phyloP scores from a whole-genome alignment of 2,888 invertebrate species.

The Fabriciana adippe region DNA sequence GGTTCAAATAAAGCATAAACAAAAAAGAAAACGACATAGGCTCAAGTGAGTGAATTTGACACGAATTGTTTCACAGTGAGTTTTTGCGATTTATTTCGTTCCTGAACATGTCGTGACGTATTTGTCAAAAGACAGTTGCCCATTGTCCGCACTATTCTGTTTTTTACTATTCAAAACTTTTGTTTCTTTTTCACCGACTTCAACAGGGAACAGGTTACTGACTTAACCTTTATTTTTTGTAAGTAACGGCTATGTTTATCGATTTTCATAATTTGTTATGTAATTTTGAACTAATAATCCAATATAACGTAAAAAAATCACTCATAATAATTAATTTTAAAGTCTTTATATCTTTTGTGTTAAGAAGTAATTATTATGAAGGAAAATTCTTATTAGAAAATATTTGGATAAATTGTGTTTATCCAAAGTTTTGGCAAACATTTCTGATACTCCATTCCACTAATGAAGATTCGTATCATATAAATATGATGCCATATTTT shows the following conservation, averaged over 20 bases:
- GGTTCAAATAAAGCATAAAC: slow-evolving; percentile 55
- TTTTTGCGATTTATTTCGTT: slow-evolving; percentile 38
- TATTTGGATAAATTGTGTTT: not conserved
- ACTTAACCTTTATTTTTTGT: not conserved
- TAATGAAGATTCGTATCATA: slow-evolving; percentile 23
- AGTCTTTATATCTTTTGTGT: no score
- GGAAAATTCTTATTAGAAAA: not conserved
- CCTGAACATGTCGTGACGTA: slow-evolving; percentile 18
- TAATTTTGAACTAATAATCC: no score
- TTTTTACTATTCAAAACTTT: not conserved
- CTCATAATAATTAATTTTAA: no score
- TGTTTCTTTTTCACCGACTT: not conserved
- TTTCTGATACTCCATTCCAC: not conserved
- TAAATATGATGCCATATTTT: slow-evolving; percentile 44
- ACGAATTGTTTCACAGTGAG: slow-evolving; percentile 42
- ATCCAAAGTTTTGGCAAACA: not conserved
- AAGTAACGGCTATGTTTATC: no score
- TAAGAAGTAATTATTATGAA: no score
- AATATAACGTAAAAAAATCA: no score
- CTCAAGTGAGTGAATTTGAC: slow-evolving; percentile 45
- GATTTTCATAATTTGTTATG: no score
- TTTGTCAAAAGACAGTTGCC: slow-evolving; percentile 7
- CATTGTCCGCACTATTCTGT: not conserved
- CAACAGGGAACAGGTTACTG: not conserved
- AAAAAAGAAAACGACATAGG: slow-evolving; percentile 48